These are phyloP conservation scores for Rhogogaster chlorosoma DNA, from an alignment of 2,888 invertebrate species.

Conservation along the genomic window DNA sequence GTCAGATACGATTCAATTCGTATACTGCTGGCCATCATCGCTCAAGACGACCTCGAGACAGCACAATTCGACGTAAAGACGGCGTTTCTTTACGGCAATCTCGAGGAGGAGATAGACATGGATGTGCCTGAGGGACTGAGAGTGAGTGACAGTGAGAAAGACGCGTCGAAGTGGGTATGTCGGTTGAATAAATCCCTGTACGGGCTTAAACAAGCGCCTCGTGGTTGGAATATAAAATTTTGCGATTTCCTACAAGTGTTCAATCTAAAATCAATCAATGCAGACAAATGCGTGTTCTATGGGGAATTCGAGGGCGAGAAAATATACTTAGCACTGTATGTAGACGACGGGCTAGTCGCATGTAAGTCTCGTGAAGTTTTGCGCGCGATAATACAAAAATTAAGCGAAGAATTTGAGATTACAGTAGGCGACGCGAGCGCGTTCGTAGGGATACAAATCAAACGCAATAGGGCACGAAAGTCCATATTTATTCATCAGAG, in stretches of 20 bases:
- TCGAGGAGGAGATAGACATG: slow-evolving; percentile 16
- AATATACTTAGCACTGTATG: slow-evolving; percentile 23
- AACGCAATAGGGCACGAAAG: slow-evolving; percentile 51
- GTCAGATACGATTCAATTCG: slow-evolving; percentile 60
- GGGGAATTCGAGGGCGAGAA: not conserved
- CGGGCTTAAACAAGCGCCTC: slow-evolving; percentile 21
- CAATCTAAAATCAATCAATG: not conserved
- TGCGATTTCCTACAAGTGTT: not conserved
- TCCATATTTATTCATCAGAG: slow-evolving; percentile 56
- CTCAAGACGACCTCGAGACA: not conserved
- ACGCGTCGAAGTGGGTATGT: not conserved
- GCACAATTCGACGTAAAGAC: slow-evolving; percentile 21
- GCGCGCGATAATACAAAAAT: not conserved
- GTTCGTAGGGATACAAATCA: slow-evolving; percentile 57
- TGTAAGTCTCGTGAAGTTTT: slow-evolving; percentile 1
- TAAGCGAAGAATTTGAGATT: slow-evolving; percentile 51
- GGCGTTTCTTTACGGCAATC: slow-evolving; percentile 6
- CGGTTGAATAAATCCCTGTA: not conserved
- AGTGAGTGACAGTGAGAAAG: not conserved
- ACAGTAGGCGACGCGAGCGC: slow-evolving; percentile 51
- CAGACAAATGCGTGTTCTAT: slow-evolving; percentile 33
- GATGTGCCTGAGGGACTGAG: not conserved
- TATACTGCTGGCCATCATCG: not conserved
- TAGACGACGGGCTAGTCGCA: slow-evolving; percentile 6
- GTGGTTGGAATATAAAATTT: slow-evolving; percentile 24